Percentiles rank a stretch among this genome's conserved stretches.
Conservation (phyloP, 2,113 vertebrate genomes). For the Nycticryphes semicollaris region DNA sequence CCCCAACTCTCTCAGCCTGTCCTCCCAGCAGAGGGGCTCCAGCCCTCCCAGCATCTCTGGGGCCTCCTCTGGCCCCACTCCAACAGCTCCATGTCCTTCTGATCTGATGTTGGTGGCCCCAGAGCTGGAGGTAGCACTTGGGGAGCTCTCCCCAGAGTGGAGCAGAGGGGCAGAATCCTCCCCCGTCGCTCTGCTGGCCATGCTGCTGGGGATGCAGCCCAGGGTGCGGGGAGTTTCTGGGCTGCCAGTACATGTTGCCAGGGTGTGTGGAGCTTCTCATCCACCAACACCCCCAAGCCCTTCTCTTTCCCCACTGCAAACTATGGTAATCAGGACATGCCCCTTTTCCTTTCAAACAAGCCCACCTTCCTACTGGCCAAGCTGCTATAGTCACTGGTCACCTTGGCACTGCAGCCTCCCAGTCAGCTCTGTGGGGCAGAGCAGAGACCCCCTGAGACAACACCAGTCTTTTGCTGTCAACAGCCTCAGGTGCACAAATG, state of each 20-base stretch:
- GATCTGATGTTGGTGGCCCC: too few relatives aligned
- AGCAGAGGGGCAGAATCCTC: too few relatives aligned
- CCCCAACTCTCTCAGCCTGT: too few relatives aligned
- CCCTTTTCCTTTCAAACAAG: neutral
- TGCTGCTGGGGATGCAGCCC: too few relatives aligned
- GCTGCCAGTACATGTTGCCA: neutral
- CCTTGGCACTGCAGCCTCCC: neutral
- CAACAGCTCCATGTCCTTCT: too few relatives aligned
- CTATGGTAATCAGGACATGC: neutral
- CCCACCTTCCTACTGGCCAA: neutral
- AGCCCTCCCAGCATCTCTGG: too few relatives aligned
- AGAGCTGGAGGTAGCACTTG: too few relatives aligned
- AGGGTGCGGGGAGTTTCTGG: neutral
- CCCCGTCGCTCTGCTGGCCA: too few relatives aligned
- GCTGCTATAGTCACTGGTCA: neutral
- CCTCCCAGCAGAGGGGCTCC: too few relatives aligned
- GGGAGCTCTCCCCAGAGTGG: too few relatives aligned
- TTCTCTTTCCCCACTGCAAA: neutral
- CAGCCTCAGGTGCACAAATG: neutral
- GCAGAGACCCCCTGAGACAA: neutral
- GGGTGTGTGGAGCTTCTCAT: neutral
- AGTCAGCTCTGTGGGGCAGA: neutral
- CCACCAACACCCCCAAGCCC: neutral
- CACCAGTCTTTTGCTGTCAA: fast-evolving
- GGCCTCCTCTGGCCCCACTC: too few relatives aligned